Conservation (phyloP, 2,888 invertebrate genomes). For the Synanthedon vespiformis region DNA sequence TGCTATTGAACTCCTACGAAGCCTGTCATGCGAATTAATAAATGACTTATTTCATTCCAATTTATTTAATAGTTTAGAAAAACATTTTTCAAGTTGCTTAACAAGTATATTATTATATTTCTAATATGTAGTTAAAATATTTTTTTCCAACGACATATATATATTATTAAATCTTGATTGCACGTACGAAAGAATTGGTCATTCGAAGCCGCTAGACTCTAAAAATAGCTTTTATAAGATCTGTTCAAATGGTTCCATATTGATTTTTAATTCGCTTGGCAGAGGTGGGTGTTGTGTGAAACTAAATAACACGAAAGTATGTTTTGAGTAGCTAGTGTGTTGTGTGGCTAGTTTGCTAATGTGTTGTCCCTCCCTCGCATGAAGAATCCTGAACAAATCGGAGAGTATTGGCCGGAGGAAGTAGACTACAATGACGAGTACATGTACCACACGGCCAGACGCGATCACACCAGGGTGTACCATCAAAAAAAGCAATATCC, state of each 20-base stretch:
- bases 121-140: too few species aligned
- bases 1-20: too few species aligned
- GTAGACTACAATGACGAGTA: constrained; percentile 64
- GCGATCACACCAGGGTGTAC: constrained; percentile 57
- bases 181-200: too few species aligned
- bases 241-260: neutral
- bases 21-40: too few species aligned
- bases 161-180: too few species aligned
- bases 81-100: too few species aligned
- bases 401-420: constrained; percentile 57
- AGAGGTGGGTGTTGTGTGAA: neutral
- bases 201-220: too few species aligned
- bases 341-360: constrained; percentile 47
- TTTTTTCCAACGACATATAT: too few species aligned
- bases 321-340: constrained; percentile 17
- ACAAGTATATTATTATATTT: too few species aligned
- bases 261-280: neutral
- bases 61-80: too few species aligned
- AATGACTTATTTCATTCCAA: too few species aligned
- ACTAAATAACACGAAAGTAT: neutral
- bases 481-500: constrained; percentile 67
- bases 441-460: constrained; percentile 65
- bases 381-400: constrained; percentile 45
- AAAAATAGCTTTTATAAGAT: neutral
- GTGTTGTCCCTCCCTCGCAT: constrained; percentile 39